phyloP scores from a whole-genome alignment of 2,113 vertebrate genomes.

The Microtus pennsylvanicus region DNA sequence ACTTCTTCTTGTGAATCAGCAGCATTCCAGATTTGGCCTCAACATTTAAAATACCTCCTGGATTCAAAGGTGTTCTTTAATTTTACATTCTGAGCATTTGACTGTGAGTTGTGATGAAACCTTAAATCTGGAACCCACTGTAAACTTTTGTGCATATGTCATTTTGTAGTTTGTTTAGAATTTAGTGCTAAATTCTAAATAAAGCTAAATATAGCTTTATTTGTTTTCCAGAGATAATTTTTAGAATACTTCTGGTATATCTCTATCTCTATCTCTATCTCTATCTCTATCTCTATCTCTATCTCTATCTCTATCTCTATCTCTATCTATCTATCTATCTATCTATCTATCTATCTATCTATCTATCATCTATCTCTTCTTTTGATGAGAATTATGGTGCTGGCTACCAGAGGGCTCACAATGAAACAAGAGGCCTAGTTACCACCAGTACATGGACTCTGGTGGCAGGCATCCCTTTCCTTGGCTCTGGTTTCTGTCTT shows the following conservation, averaged over 20 bases:
- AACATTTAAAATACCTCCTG: background rate
- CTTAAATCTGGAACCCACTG: background rate
- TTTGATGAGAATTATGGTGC: background rate
- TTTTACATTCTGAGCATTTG: background rate
- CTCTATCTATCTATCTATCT: too few relatives aligned
- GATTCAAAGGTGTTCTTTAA: background rate
- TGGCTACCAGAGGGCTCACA: background rate
- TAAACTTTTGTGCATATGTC: background rate
- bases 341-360: too few relatives aligned
- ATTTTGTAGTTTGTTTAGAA: slow-evolving; percentile 17
- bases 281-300: too few relatives aligned
- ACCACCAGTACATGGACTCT: background rate
- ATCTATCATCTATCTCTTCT: background rate
- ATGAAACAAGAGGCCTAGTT: background rate
- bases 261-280: too few relatives aligned
- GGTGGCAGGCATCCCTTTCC: background rate
- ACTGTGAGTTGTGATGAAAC: background rate
- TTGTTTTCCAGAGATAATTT: background rate
- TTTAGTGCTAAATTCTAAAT: background rate
- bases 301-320: too few relatives aligned
- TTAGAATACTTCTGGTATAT: background rate
- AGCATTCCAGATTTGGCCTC: background rate
- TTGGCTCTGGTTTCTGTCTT: slow-evolving; percentile 13
- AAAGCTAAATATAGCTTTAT: slow-evolving; percentile 15
- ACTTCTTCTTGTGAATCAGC: background rate